Percentiles rank a stretch among this genome's conserved stretches.
These are phyloP conservation scores for Bombus difficillimus DNA, from an alignment of 1,140 invertebrate species.

Conservation along the genomic window DNA sequence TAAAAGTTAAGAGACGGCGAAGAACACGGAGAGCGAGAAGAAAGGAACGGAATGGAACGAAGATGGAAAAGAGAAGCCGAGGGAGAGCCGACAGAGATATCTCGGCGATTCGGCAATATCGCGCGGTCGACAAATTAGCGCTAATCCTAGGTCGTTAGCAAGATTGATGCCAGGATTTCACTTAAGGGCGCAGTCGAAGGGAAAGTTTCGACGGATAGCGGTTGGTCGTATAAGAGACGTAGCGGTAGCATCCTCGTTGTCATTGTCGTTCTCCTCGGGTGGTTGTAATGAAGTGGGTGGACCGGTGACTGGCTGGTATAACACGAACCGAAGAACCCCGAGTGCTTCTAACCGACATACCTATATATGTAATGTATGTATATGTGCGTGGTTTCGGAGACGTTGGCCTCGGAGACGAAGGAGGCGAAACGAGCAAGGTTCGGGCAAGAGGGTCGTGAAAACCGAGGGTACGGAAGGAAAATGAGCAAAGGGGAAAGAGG, in stretches of 20 bases:
- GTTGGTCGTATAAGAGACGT: conserved; percentile 22
- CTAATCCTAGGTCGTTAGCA: conserved; percentile 76
- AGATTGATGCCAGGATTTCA: conserved; percentile 78
- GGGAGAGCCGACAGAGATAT: conserved; percentile 59
- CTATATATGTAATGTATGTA: not conserved
- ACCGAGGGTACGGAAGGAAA: conserved; percentile 22
- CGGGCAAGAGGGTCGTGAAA: conserved; percentile 22
- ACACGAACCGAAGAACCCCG: conserved; percentile 26
- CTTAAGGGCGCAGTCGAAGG: conserved; percentile 70
- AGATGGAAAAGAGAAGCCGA: not conserved
- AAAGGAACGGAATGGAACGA: conserved; percentile 8
- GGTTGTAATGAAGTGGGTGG: conserved; percentile 75
- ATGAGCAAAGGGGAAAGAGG: conserved; percentile 20
- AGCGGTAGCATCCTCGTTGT: conserved; percentile 37
- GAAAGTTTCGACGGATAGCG: conserved; percentile 55
- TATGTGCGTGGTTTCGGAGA: not conserved
- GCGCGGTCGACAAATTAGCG: conserved; percentile 77
- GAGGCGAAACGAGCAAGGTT: conserved; percentile 20
- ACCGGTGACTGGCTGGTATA: conserved; percentile 69
- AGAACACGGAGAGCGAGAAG: not conserved
- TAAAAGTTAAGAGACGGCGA: not conserved
- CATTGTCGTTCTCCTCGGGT: conserved; percentile 59
- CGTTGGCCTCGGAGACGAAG: conserved; percentile 1
- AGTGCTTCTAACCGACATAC: conserved; percentile 9
- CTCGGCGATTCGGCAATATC: conserved; percentile 74